These are phyloP conservation scores for Siderastrea siderea DNA, from an alignment of 92 coral and sea anemone genomes.

Conservation along the genomic window DNA sequence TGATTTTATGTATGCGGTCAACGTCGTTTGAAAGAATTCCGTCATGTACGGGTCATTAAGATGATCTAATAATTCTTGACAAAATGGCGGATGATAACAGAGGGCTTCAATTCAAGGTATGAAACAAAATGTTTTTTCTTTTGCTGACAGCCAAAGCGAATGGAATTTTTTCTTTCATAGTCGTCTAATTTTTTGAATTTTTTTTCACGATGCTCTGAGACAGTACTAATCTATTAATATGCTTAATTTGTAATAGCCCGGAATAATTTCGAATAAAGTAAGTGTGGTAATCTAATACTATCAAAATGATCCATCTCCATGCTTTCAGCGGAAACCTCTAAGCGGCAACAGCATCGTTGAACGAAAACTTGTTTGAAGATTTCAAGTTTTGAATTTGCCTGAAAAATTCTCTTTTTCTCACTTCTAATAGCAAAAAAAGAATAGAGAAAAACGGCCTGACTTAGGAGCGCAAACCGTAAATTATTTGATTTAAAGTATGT, in stretches of 20 bases:
- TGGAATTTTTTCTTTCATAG: not conserved
- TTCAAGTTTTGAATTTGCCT: no score
- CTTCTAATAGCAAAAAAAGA: no score
- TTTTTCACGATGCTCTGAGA: no score
- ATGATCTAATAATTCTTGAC: not conserved
- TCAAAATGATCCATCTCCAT: no score
- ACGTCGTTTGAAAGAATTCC: not conserved
- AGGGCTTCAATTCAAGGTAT: conserved; percentile 44
- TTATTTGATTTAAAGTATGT: no score
- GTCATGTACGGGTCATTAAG: not conserved
- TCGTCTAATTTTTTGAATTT: not conserved
- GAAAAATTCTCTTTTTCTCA: no score
- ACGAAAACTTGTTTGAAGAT: no score
- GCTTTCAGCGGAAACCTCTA: no score
- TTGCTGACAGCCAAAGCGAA: no score
- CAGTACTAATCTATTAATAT: not conserved
- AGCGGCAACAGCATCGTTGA: no score
- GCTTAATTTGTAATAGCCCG: conserved; percentile 3
- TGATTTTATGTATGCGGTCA: conserved; percentile 4
- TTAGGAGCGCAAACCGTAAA: no score
- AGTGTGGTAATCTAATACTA: not conserved
- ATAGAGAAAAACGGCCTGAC: no score
- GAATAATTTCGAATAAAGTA: not conserved
- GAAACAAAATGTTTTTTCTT: not conserved
- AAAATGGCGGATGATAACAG: conserved; percentile 32